Conservation (phyloP, 2,113 vertebrate genomes). For the Rhinoptilus africanus region DNA sequence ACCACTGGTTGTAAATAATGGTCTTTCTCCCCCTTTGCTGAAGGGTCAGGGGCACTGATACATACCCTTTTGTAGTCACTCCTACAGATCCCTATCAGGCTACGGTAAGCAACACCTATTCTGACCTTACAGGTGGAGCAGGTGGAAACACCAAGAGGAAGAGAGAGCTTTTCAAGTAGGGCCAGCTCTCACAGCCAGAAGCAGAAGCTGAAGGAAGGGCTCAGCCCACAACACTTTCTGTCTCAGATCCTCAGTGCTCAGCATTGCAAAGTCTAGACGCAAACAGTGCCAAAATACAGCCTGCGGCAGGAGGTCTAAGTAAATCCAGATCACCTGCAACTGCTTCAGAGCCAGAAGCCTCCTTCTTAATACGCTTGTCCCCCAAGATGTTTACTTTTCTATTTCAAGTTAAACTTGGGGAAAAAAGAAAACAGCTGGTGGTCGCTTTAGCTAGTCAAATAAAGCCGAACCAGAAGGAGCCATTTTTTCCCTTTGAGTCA, state of each 20-base stretch:
- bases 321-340: not conserved
- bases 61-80: not conserved
- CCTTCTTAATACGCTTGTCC: rapidly evolving
- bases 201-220: not conserved
- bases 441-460: not conserved
- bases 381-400: not conserved
- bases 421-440: not conserved
- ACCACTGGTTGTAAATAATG: not conserved
- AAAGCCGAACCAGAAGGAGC: not conserved
- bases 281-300: not conserved
- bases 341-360: not conserved
- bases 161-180: not conserved
- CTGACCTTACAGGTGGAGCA: not conserved
- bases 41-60: not conserved
- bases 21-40: not conserved
- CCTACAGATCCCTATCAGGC: not conserved
- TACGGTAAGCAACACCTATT: not conserved
- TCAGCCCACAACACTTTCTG: not conserved
- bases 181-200: not conserved
- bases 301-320: not conserved
- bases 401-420: not conserved
- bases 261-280: not conserved
- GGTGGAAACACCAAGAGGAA: not conserved
- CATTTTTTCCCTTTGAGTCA: not conserved
- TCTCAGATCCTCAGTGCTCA: not conserved